A percentile compares a stretch with the other conserved stretches of the same genome.
These are phyloP conservation scores for Ceratotherium simum DNA, from an alignment of 2,113 vertebrate genomes.

Conservation along the genomic window DNA sequence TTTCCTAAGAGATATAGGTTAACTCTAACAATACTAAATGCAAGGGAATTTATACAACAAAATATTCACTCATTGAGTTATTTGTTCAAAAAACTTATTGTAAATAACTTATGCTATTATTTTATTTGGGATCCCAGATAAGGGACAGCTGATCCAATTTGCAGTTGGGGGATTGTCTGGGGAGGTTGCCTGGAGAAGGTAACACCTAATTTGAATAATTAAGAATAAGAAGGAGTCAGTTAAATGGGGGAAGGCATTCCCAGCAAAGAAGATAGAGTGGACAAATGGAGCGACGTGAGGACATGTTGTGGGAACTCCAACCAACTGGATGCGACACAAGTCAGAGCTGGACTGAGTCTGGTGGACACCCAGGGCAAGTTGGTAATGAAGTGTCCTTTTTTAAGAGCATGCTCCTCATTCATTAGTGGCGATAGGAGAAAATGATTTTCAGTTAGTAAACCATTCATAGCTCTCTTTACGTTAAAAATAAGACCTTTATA, in stretches of 20 bases:
- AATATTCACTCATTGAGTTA: background rate
- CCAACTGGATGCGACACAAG: background rate
- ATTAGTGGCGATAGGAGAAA: background rate
- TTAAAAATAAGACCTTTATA: background rate
- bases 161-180: background rate
- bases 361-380: background rate
- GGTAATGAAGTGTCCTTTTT: background rate
- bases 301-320: background rate
- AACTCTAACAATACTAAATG: background rate
- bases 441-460: background rate
- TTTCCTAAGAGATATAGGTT: background rate
- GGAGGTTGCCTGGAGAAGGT: background rate
- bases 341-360: background rate
- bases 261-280: background rate
- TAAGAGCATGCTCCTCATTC: background rate
- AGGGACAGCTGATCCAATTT: background rate
- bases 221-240: background rate
- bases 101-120: background rate
- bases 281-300: background rate
- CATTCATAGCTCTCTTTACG: background rate
- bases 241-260: background rate
- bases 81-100: background rate
- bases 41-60: background rate
- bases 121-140: background rate
- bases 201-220: background rate